Conservation (phyloP, 2,113 vertebrate genomes). For the Microtus oregoni region DNA sequence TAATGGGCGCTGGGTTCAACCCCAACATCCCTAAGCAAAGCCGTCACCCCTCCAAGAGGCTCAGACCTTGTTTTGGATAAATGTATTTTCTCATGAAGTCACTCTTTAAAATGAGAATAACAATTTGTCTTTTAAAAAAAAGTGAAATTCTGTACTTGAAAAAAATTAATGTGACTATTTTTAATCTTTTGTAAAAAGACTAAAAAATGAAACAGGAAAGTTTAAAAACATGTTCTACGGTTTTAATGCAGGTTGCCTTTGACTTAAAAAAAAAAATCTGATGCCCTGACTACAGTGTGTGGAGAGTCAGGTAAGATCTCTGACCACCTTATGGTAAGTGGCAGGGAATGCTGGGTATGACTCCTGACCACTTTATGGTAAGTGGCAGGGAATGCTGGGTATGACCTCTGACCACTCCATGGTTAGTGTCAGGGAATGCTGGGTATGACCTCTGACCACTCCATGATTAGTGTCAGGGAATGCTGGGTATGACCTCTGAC, state of each 20-base stretch:
- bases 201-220: not conserved
- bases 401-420: not conserved
- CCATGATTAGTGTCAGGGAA: too few relatives aligned
- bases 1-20: not conserved
- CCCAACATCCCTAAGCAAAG: not conserved
- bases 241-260: not conserved
- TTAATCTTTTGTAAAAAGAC: not conserved
- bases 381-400: too few relatives aligned
- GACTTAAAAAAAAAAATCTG: not conserved
- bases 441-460: too few relatives aligned
- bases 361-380: not conserved
- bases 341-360: not conserved
- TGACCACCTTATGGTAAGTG: not conserved
- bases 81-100: slow-evolving; percentile 10
- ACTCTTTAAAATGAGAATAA: not conserved
- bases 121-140: not conserved
- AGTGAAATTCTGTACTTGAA: not conserved
- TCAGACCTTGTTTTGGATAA: not conserved
- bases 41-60: not conserved
- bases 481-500: not conserved
- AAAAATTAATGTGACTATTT: not conserved
- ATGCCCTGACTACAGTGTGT: not conserved
- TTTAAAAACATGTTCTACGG: not conserved
- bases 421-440: too few relatives aligned
- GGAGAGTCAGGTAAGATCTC: not conserved